Evolutionary conservation across 2,113 vertebrate genomes (phyloP).

Genomic region (Orthonyx spaldingii): DNA sequence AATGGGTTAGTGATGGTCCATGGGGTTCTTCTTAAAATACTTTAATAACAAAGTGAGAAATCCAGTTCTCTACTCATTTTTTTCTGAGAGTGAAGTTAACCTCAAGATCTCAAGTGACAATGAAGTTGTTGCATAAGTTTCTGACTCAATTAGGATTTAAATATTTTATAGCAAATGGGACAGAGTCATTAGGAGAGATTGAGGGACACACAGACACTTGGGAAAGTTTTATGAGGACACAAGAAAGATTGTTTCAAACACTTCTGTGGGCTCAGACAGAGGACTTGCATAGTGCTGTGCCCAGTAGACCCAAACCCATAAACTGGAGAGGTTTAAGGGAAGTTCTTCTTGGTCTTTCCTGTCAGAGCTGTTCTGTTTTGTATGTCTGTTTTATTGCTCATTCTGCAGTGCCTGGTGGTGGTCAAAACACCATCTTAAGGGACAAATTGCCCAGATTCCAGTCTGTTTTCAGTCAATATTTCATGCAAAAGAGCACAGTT

Average conservation of each 20-base stretch:
- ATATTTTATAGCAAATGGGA: conserved; percentile 27
- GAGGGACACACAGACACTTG: background rate
- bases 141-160: conserved; percentile 34
- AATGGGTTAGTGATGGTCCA: background rate
- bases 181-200: background rate
- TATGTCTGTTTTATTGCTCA: background rate
- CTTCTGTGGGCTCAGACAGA: background rate
- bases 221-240: background rate
- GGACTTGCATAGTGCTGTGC: background rate
- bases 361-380: background rate
- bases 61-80: background rate
- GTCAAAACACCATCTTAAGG: background rate
- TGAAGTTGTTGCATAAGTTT: background rate
- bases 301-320: background rate
- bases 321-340: background rate
- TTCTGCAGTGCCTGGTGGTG: background rate
- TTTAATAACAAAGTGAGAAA: background rate
- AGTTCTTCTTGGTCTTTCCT: background rate
- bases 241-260: background rate
- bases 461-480: background rate
- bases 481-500: background rate
- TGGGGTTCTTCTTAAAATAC: background rate
- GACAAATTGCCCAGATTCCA: background rate
- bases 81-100: background rate
- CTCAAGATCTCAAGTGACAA: conserved; percentile 9